Evolutionary conservation across 2,888 invertebrate genomes (phyloP).

Genomic region (Epirrhoe tristata): DNA sequence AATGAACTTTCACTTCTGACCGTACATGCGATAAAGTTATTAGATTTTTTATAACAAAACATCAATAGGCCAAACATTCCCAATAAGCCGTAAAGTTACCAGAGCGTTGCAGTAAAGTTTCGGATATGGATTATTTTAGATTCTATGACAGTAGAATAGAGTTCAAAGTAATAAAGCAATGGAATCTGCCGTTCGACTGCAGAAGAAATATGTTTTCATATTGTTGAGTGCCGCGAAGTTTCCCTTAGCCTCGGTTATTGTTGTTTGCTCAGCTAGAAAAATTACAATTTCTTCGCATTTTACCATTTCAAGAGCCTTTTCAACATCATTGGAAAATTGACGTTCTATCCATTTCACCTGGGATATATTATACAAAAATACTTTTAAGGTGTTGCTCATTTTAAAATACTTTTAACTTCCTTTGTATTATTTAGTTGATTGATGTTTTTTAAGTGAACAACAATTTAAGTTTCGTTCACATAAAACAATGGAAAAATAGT

Average conservation of each 20-base stretch:
- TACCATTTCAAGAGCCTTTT: constrained; percentile 18
- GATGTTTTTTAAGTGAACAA: no score
- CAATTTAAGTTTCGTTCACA: no score
- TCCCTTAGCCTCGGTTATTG: constrained; percentile 52
- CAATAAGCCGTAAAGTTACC: constrained; percentile 24
- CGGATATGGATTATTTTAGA: constrained; percentile 10
- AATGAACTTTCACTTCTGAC: no score
- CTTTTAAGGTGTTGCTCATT: background rate
- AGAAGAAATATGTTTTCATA: constrained; percentile 37
- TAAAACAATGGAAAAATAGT: no score
- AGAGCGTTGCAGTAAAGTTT: constrained; percentile 10
- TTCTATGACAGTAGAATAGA: constrained; percentile 12
- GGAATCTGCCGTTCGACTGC: constrained; percentile 14
- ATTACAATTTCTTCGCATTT: constrained; percentile 35
- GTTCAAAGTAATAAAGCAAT: constrained; percentile 17
- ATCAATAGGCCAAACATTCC: constrained; percentile 15
- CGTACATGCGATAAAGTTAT: constrained; percentile 5
- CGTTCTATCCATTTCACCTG: constrained; percentile 1
- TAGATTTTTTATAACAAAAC: constrained; percentile 15
- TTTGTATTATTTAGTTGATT: no score
- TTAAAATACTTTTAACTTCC: background rate
- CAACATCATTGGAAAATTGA: constrained; percentile 16
- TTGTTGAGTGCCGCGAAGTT: constrained; percentile 51
- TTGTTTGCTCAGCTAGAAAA: constrained; percentile 58
- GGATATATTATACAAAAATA: background rate